Evolutionary conservation across 1,140 invertebrate genomes (phyloP).

Genomic region (Medauroidea extradentata): DNA sequence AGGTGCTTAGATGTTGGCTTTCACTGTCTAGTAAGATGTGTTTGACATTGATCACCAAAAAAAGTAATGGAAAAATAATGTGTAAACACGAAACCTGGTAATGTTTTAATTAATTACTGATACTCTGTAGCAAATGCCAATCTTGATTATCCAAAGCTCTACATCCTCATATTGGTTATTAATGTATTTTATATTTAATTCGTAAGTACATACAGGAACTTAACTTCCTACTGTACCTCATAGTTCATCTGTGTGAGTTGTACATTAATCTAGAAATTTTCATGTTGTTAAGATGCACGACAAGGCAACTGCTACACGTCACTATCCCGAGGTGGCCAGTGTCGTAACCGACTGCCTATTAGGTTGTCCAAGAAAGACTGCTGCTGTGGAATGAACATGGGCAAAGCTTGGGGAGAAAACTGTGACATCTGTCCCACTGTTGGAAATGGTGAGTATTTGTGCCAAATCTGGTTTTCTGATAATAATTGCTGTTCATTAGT

Average conservation of each 20-base stretch:
- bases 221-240: background rate
- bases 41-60: no score
- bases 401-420: constrained; percentile 76
- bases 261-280: background rate
- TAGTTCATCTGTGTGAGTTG: background rate
- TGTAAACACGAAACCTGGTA: no score
- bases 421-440: constrained; percentile 71
- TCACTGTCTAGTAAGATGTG: no score
- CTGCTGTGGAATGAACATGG: constrained; percentile 86
- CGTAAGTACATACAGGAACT: background rate
- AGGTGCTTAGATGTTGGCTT: no score
- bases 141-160: no score
- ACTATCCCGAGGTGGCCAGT: constrained; percentile 59
- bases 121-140: no score
- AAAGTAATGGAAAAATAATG: no score
- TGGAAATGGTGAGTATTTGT: constrained; percentile 57
- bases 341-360: constrained; percentile 61
- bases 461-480: no score
- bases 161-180: no score
- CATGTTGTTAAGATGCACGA: constrained; percentile 57
- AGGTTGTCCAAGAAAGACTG: constrained; percentile 77
- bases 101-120: no score
- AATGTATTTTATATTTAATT: background rate
- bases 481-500: no score
- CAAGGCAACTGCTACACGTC: constrained; percentile 77